These are phyloP conservation scores for Melozone crissalis DNA, from an alignment of 2,113 vertebrate genomes.

Conservation along the genomic window DNA sequence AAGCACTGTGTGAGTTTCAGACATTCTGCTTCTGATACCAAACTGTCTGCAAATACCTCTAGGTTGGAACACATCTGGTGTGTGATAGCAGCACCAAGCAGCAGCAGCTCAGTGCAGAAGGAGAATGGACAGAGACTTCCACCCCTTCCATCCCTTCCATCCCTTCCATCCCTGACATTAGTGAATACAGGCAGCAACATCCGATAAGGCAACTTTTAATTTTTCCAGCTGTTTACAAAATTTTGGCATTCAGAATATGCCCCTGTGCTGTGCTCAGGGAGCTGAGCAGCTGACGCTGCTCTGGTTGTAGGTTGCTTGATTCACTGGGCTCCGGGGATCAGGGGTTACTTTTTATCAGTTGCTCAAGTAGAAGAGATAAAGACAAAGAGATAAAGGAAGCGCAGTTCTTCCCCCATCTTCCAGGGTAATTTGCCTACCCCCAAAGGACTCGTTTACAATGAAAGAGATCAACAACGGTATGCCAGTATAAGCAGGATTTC, in stretches of 20 bases:
- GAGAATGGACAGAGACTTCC: background rate
- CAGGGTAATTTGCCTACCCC: conserved; percentile 25
- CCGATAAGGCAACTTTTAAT: background rate
- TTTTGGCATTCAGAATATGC: background rate
- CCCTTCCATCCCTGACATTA: background rate
- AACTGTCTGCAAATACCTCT: background rate
- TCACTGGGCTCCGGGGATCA: background rate
- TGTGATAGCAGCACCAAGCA: background rate
- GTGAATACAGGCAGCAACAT: background rate
- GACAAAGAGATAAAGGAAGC: background rate
- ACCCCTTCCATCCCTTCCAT: background rate
- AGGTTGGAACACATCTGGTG: background rate
- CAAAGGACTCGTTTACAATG: background rate
- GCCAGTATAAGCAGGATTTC: background rate
- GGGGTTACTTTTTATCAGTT: conserved; percentile 38
- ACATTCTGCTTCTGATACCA: background rate
- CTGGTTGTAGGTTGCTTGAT: background rate
- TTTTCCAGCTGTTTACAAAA: background rate
- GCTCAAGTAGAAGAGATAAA: conserved; percentile 27
- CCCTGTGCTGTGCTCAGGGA: background rate
- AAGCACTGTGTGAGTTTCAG: background rate
- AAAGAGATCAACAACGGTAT: conserved; percentile 5
- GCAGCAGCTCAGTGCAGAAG: background rate
- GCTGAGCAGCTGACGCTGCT: background rate
- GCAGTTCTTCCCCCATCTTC: background rate